phyloP scores from a whole-genome alignment of 2,888 invertebrate genomes.

The Andrena bicolor region DNA sequence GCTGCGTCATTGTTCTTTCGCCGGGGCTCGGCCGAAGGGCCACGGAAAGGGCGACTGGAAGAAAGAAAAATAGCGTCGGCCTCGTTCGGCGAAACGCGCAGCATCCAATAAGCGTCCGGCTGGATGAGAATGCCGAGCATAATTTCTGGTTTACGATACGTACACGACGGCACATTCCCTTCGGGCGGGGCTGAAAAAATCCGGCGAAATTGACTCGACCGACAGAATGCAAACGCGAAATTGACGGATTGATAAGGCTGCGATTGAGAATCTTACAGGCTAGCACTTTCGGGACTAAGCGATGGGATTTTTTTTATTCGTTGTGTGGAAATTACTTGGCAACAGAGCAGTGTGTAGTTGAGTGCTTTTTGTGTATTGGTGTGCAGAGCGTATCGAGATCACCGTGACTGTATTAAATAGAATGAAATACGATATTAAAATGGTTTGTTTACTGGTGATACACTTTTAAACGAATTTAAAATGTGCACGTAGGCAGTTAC shows the following conservation, averaged over 20 bases:
- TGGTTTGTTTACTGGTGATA: too few species aligned
- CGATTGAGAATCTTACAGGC: too few species aligned
- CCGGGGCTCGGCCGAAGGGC: conserved; percentile 30
- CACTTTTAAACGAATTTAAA: too few species aligned
- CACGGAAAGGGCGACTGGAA: background rate
- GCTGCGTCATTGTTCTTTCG: conserved; percentile 11
- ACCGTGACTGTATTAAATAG: too few species aligned
- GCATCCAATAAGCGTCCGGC: conserved; percentile 30
- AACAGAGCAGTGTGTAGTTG: too few species aligned
- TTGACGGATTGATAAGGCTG: background rate
- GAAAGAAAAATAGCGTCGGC: conserved; percentile 21
- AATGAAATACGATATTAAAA: too few species aligned
- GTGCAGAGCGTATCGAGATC: too few species aligned
- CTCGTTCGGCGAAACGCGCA: conserved; percentile 31
- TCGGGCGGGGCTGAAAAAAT: background rate
- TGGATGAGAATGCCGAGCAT: conserved; percentile 24
- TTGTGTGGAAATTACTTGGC: too few species aligned
- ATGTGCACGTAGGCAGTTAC: too few species aligned
- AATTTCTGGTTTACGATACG: conserved; percentile 39
- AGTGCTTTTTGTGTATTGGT: too few species aligned
- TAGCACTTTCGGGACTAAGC: too few species aligned
- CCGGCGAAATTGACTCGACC: background rate
- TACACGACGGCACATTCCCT: background rate
- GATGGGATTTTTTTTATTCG: too few species aligned
- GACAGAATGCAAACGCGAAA: conserved; percentile 4